Conservation (phyloP, 2,888 invertebrate species). For the Dorcus hopei region DNA sequence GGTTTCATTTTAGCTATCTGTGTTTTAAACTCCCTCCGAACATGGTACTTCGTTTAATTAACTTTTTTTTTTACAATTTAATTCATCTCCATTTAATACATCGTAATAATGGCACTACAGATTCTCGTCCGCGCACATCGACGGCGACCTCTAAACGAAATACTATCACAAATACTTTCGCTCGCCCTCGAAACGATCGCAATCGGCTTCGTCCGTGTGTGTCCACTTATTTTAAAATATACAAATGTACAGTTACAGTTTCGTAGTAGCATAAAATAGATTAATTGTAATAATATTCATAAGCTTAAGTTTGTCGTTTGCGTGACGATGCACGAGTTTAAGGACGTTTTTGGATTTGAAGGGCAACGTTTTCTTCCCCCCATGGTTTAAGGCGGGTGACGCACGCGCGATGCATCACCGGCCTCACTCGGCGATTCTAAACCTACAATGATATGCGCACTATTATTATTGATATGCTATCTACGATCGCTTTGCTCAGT, state of each 20-base stretch:
- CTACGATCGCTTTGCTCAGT: too few relatives aligned
- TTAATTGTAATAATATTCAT: not conserved
- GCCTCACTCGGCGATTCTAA: not conserved
- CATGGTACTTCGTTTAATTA: not conserved
- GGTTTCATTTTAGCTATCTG: slow-evolving; percentile 3
- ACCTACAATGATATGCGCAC: not conserved
- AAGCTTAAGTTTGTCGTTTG: not conserved
- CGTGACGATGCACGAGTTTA: not conserved
- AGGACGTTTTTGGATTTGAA: not conserved
- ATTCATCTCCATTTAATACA: slow-evolving; percentile 4
- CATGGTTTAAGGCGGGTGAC: not conserved
- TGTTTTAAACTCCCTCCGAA: not conserved
- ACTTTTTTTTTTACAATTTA: slow-evolving; percentile 6
- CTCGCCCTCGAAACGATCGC: slow-evolving; percentile 16
- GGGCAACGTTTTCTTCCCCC: not conserved
- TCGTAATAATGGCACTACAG: slow-evolving; percentile 21
- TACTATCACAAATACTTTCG: slow-evolving; percentile 20
- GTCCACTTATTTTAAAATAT: slow-evolving; percentile 1
- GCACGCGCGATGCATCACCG: not conserved
- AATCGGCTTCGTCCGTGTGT: not conserved
- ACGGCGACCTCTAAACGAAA: not conserved
- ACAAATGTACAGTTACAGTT: not conserved
- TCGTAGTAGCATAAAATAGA: slow-evolving; percentile 2
- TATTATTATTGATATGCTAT: too few relatives aligned
- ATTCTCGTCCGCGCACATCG: slow-evolving; percentile 11